Evolutionary conservation across 2,888 invertebrate species (phyloP), one percentile per base, ranked within the genome.

Genomic region (Drosophila mulleri): DNA sequence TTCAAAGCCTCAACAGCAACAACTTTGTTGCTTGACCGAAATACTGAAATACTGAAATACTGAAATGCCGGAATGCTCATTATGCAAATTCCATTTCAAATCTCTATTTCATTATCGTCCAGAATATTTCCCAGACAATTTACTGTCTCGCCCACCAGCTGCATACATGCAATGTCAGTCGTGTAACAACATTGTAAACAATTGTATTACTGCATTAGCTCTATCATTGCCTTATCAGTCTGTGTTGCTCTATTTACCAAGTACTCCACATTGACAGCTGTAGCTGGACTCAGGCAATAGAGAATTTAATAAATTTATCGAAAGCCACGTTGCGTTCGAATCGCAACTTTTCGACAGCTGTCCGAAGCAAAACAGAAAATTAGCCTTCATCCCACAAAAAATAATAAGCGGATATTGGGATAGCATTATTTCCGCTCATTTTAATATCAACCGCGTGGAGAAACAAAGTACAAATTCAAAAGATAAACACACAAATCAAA

Each of bases 181-280:
- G 37, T 53, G 41, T 23, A 39, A 77, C 67, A 77, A 72, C 72
- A 86, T 67, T 75, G 80, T 75, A 64, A 80, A 84, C 84, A 87
- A 50, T 69, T 80, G 63, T 69, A 82, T 78, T 72, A 83, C 54
- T 48, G 71, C 70, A 52, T 82, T 85, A 80, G 48, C 76, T 54
- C 72, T 67, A 59, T 59, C 47, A 47, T 18, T 44, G 60, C 68
- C 47, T 84, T 85, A 87, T 66, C 77, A 66, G 70, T 41, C 45
- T 56, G 65, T 44, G 60, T 26, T 44, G 52, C 57, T 68, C 61
- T 87, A 87, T 87, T 87, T 84, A 76, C 74, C 72, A 56, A 87
- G 80, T 80, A 74, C 87, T 89, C 83, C 73, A 84, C 75, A 72
- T 42, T 66, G 72, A 89, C 87, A 87, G 87, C 89, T 89, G 87